phyloP scores from a whole-genome alignment of 2,888 invertebrate species.

The Caenorhabditis uteleia region DNA sequence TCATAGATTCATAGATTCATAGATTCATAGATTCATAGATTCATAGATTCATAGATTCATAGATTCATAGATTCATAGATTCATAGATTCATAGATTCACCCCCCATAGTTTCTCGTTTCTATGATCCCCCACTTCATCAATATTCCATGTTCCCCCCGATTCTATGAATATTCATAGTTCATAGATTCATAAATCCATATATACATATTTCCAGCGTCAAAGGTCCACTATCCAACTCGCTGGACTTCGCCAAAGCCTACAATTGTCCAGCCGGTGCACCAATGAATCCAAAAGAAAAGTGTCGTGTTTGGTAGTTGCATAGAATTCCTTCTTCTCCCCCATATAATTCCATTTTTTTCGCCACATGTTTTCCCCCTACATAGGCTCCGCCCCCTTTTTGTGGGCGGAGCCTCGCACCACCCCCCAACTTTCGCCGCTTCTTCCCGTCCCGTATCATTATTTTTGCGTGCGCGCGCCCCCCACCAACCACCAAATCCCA shows the following conservation, averaged over 20 bases:
- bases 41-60: too few species aligned
- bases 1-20: too few species aligned
- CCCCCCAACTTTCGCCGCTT: constrained; percentile 1
- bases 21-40: too few species aligned
- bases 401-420: neutral
- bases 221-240: constrained; percentile 91
- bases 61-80: too few species aligned
- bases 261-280: constrained; percentile 82
- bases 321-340: constrained; percentile 1
- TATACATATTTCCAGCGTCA: constrained; percentile 75
- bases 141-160: neutral
- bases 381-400: neutral
- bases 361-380: too few species aligned
- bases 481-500: too few species aligned
- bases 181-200: too few species aligned
- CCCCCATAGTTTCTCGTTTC: neutral
- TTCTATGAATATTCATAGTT: neutral
- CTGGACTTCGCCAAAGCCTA: constrained; percentile 85
- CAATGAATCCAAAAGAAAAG: constrained; percentile 83
- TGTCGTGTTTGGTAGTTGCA: constrained; percentile 65
- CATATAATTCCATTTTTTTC: neutral
- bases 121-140: neutral
- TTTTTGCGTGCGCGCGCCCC: too few species aligned
- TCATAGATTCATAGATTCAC: too few species aligned
- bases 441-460: too few species aligned